Evolutionary conservation across 1,140 invertebrate species (phyloP).

Genomic region (Ostrea edulis): DNA sequence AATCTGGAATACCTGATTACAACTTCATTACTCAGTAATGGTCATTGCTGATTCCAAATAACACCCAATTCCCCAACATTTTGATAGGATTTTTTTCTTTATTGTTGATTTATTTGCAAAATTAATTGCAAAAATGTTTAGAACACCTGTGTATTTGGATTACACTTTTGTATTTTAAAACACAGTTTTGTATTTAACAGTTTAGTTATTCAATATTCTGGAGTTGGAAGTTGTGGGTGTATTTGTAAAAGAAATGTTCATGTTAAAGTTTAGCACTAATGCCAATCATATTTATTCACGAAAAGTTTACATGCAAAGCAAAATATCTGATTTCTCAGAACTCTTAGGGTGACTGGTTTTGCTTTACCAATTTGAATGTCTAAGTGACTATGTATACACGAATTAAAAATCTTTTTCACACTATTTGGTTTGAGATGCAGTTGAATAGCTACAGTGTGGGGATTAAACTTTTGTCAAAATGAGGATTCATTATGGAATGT

Average conservation of each 20-base stretch:
- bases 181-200: not conserved
- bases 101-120: no score
- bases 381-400: not conserved
- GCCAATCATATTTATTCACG: not conserved
- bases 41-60: no score
- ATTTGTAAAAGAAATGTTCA: not conserved
- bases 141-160: no score
- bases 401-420: not conserved
- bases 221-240: not conserved
- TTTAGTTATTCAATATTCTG: not conserved
- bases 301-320: slow-evolving; percentile 6
- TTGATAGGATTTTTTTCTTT: no score
- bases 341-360: not conserved
- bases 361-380: not conserved
- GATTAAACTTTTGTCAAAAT: not conserved
- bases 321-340: not conserved
- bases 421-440: not conserved
- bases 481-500: not conserved
- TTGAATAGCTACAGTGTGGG: not conserved
- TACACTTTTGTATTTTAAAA: not conserved
- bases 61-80: no score
- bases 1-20: no score
- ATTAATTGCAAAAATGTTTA: no score
- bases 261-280: not conserved
- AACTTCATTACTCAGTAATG: no score